Evolutionary conservation across 2,888 invertebrate genomes (phyloP).

Genomic region (Chrysotoxum bicinctum): DNA sequence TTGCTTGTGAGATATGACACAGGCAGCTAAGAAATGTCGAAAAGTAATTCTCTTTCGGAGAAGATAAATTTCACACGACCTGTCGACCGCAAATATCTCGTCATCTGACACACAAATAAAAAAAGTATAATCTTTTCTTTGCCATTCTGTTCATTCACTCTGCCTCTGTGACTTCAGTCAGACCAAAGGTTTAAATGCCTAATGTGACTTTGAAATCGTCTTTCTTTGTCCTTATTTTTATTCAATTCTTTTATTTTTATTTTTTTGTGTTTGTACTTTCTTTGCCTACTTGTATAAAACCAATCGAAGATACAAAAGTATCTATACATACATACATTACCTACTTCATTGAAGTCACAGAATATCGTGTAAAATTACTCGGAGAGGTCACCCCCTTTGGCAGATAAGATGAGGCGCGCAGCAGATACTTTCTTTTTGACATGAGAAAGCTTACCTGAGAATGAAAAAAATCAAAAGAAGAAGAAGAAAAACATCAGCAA

Average conservation of each 20-base stretch:
- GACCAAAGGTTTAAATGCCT: slow-evolving; percentile 51
- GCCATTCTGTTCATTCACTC: background rate
- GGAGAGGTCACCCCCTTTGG: slow-evolving; percentile 9
- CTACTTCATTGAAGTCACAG: slow-evolving; percentile 34
- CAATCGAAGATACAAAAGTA: slow-evolving; percentile 65
- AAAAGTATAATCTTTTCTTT: slow-evolving; percentile 25
- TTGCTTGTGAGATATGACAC: background rate
- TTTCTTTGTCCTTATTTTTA: slow-evolving; percentile 51
- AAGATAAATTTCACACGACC: slow-evolving; percentile 69
- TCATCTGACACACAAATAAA: slow-evolving; percentile 41
- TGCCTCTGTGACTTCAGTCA: slow-evolving; percentile 7
- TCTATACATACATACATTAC: background rate
- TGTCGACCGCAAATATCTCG: slow-evolving; percentile 70
- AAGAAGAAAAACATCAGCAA: background rate
- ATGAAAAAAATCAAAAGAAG: background rate
- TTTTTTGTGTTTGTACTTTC: slow-evolving; percentile 31
- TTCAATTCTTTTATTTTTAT: slow-evolving; percentile 10
- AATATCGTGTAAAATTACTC: slow-evolving; percentile 38
- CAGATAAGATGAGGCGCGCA: slow-evolving; percentile 1
- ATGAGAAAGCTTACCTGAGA: slow-evolving; percentile 33
- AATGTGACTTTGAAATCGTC: slow-evolving; percentile 35
- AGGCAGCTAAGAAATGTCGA: slow-evolving; percentile 36
- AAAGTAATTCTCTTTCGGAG: slow-evolving; percentile 35
- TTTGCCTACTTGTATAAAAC: slow-evolving; percentile 17
- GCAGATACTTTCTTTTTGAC: slow-evolving; percentile 55